Evolutionary conservation across 30 jellyfish, hydroid and myxozoan genomes (phyloP).

Genomic region (Clytia hemisphaerica): DNA sequence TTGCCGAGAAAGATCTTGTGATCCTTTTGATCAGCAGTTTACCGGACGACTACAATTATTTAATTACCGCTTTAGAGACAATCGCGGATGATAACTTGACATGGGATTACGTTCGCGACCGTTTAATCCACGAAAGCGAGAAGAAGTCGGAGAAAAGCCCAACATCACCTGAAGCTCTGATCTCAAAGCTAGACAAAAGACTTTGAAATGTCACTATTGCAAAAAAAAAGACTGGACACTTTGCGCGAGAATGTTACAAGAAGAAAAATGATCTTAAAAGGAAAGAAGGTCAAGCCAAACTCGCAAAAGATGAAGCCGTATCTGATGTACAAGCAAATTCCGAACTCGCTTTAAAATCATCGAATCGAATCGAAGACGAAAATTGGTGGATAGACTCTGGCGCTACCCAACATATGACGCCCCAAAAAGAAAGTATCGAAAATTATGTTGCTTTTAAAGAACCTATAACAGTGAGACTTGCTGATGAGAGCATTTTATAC

Average conservation of each 20-base stretch:
- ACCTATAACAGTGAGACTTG: too few relatives aligned
- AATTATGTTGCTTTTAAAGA: too few relatives aligned
- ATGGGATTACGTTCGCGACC: too few relatives aligned
- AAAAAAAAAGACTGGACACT: constrained; percentile 42
- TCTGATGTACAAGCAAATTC: too few relatives aligned
- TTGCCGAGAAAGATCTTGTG: constrained; percentile 36
- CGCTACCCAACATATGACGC: too few relatives aligned
- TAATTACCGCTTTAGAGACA: constrained; percentile 48
- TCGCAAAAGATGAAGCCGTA: too few relatives aligned
- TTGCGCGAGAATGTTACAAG: constrained; percentile 34
- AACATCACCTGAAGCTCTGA: background rate
- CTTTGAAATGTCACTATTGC: constrained; percentile 36
- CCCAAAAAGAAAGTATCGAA: too few relatives aligned
- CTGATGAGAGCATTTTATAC: too few relatives aligned
- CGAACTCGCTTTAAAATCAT: too few relatives aligned
- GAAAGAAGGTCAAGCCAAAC: background rate
- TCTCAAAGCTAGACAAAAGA: background rate
- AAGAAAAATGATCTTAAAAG: constrained; percentile 24
- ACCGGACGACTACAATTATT: constrained; percentile 32
- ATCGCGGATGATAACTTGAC: too few relatives aligned
- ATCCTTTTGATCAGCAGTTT: constrained; percentile 17
- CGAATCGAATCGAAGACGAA: too few relatives aligned
- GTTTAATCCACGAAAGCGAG: constrained; percentile 9
- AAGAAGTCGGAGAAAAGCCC: background rate
- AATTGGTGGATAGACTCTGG: too few relatives aligned